These are phyloP conservation scores for Pelecanus crispus DNA, from an alignment of 2,113 vertebrate species.

Conservation along the genomic window DNA sequence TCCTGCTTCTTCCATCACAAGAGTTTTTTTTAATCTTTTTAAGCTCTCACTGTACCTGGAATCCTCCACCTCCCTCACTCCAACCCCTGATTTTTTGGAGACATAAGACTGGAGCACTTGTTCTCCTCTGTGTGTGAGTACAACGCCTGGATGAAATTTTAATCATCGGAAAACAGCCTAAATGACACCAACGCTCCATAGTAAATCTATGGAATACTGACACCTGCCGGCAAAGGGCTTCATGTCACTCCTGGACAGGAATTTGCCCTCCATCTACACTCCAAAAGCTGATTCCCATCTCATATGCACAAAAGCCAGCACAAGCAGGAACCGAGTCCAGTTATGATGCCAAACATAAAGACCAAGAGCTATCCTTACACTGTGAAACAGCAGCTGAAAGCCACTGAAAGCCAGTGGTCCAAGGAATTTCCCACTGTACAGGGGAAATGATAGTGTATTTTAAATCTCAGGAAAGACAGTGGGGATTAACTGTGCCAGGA, in stretches of 20 bases:
- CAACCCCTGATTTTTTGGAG: neutral
- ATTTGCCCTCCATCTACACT: neutral
- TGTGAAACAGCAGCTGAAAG: neutral
- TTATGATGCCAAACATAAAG: neutral
- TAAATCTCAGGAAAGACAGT: neutral
- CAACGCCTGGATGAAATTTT: neutral
- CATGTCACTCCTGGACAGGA: neutral
- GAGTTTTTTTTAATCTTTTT: neutral
- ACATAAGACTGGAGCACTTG: neutral
- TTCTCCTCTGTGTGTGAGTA: neutral
- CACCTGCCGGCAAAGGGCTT: slow-evolving; percentile 56
- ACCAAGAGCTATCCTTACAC: neutral
- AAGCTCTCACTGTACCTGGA: neutral
- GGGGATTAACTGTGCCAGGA: slow-evolving; percentile 24
- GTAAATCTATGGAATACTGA: slow-evolving; percentile 51
- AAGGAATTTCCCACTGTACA: neutral
- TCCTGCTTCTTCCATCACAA: neutral
- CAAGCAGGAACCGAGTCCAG: neutral
- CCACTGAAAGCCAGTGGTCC: neutral
- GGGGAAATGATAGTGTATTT: neutral
- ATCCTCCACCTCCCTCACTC: neutral
- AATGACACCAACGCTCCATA: neutral
- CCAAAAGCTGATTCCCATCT: neutral
- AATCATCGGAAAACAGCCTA: neutral
- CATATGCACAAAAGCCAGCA: neutral